These are phyloP conservation scores for Ceriagrion tenellum DNA, from an alignment of 2,888 invertebrate species.

Conservation along the genomic window DNA sequence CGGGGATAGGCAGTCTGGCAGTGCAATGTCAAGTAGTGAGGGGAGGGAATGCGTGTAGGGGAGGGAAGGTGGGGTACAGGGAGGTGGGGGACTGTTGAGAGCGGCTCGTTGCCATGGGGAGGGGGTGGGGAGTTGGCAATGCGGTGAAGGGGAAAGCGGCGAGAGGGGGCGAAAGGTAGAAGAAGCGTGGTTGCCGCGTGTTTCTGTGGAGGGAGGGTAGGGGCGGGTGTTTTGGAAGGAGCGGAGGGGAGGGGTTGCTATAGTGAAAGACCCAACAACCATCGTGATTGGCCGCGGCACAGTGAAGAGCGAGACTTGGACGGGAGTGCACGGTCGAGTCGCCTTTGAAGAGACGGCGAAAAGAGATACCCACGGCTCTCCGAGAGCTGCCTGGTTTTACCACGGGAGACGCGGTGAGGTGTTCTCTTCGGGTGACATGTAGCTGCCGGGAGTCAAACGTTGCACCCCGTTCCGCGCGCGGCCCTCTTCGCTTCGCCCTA, in stretches of 20 bases:
- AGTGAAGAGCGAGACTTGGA: neutral
- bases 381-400: neutral
- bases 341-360: neutral
- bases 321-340: neutral
- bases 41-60: no score
- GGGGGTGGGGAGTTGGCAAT: neutral
- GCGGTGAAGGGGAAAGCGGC: neutral
- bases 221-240: neutral
- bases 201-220: neutral
- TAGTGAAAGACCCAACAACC: neutral
- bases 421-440: neutral
- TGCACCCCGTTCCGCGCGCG: no score
- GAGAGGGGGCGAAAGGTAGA: neutral
- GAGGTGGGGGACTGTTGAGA: neutral
- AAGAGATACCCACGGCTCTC: neutral
- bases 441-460: no score
- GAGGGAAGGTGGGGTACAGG: neutral
- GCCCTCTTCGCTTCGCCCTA: no score
- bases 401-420: neutral
- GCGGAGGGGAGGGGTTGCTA: neutral
- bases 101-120: neutral
- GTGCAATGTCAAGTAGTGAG: no score
- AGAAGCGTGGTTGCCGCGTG: conserved; percentile 7
- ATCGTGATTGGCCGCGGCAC: neutral
- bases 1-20: no score